phyloP scores from a whole-genome alignment of 2,888 invertebrate species.

The Aradus depressus region DNA sequence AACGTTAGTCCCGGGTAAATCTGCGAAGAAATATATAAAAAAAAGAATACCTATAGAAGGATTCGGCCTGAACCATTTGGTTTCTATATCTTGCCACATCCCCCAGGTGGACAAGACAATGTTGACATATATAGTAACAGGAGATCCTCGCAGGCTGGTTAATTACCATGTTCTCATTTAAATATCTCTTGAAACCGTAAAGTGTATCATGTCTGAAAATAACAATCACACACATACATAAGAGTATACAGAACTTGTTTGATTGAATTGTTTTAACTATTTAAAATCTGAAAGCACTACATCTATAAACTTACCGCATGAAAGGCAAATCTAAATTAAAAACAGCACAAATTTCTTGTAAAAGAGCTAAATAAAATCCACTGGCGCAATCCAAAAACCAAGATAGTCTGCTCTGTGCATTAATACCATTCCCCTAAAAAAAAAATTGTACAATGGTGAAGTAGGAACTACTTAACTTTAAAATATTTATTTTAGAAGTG shows the following conservation, averaged over 20 bases:
- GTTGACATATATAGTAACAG: conserved; percentile 75
- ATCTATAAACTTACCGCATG: conserved; percentile 38
- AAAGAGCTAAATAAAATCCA: conserved; percentile 69
- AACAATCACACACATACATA: neutral
- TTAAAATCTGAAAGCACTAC: neutral
- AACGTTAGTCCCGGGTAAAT: no score
- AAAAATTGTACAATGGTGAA: neutral
- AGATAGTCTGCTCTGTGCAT: conserved; percentile 57
- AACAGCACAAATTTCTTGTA: conserved; percentile 70
- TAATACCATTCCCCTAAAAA: conserved; percentile 21
- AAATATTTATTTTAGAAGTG: neutral
- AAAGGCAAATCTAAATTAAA: conserved; percentile 74
- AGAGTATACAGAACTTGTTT: neutral
- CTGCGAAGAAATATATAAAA: no score
- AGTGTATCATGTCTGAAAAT: conserved; percentile 27
- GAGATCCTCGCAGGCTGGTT: conserved; percentile 51
- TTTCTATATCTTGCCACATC: conserved; percentile 76
- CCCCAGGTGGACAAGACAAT: conserved; percentile 79
- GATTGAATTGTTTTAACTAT: neutral
- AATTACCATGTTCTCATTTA: conserved; percentile 20
- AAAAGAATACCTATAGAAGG: conserved; percentile 56
- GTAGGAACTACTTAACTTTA: neutral
- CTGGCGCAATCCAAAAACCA: conserved; percentile 75
- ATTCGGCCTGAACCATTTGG: conserved; percentile 68
- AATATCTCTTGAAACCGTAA: conserved; percentile 19